A percentile compares a stretch with the other conserved stretches of the same genome.
Evolutionary conservation across 2,888 invertebrate species (phyloP).

Genomic region (Protophormia terraenovae): DNA sequence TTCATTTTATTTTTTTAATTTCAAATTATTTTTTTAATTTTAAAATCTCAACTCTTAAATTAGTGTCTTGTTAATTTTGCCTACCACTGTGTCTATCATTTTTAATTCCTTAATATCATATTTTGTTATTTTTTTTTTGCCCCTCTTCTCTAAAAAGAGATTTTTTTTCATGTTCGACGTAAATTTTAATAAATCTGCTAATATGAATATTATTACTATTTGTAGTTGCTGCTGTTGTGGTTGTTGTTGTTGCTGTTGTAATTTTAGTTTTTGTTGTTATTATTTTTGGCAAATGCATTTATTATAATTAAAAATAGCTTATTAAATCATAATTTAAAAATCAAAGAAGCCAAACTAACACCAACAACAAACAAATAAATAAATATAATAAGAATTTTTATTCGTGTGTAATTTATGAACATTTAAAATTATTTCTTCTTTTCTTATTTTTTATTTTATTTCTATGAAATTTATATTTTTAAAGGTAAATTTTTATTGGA

Average conservation of each 20-base stretch:
- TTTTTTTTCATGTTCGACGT: conserved; percentile 14
- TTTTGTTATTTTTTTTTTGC: conserved; percentile 9
- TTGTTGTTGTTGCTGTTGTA: conserved; percentile 33
- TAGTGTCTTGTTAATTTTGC: not conserved
- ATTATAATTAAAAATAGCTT: conserved; percentile 74
- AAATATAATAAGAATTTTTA: conserved; percentile 72
- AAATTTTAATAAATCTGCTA: conserved; percentile 63
- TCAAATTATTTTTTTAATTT: not conserved
- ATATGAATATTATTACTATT: conserved; percentile 60
- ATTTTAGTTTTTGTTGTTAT: conserved; percentile 35
- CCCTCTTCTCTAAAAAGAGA: not conserved
- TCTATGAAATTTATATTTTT: not conserved
- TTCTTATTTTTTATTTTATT: not conserved
- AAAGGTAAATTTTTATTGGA: conserved; percentile 26
- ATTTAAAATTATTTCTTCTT: conserved; percentile 38
- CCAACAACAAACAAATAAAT: conserved; percentile 70
- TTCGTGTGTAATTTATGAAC: conserved; percentile 51
- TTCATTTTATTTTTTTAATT: not conserved
- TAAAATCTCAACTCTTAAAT: not conserved
- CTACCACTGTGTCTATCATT: conserved; percentile 26
- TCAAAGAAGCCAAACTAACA: conserved; percentile 69
- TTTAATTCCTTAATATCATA: not conserved
- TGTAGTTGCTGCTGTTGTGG: not conserved
- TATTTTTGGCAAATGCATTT: conserved; percentile 68
- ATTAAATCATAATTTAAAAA: conserved; percentile 78